Evolutionary conservation across 2,113 vertebrate species (phyloP), one percentile per base, ranked within the genome.

Genomic region (Tretioscincus oriximinensis): DNA sequence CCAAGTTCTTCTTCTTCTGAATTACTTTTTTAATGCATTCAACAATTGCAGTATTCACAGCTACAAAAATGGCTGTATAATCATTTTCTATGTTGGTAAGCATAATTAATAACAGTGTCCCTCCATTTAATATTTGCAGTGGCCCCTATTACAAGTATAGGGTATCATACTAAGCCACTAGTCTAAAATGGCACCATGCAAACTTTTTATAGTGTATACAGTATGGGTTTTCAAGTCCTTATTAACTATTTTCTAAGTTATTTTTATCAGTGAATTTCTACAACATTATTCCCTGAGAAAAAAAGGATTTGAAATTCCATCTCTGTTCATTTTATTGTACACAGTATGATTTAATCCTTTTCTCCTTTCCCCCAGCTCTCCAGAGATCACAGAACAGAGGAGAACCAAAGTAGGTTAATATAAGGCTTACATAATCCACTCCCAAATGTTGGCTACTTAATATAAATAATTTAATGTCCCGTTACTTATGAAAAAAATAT

Each of bases 351-450:
- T 89, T 89, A 90, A 88, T 89, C 83, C 65, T 83, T 86, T 77
- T 89, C 89, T 89, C 85, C 87, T 93, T 90, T 93, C 16, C 90
- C 85, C 4, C 51, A 86, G 85, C 82, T 87, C 76, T 90, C 83
- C 85, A 91, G 88, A 85, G 78, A 88, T 70, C 82, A 90, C 86
- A 85, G 92, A 87, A 86, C 73, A 63, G 87, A 90, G 81, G 87
- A 88, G 91, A 93, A 90, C 85, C 80, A 91, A 93, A 93, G 91
- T 78, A 89, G 91, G 86, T 91, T 93, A 77, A 69, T 87, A 31
- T 85, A 85, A 80, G 86, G 81, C 73, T 81, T 81, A 78, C 76
- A 78, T 80, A 77, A 81, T 41, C 63, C 80, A 76, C 29, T 18
- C 80, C 64, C 84, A 86, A 78, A 79, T 73, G 81, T 66, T 70